A percentile compares a stretch with the other conserved stretches of the same genome.
Evolutionary conservation across 2,113 vertebrate species (phyloP).

Genomic region (Gymnarchus niloticus): DNA sequence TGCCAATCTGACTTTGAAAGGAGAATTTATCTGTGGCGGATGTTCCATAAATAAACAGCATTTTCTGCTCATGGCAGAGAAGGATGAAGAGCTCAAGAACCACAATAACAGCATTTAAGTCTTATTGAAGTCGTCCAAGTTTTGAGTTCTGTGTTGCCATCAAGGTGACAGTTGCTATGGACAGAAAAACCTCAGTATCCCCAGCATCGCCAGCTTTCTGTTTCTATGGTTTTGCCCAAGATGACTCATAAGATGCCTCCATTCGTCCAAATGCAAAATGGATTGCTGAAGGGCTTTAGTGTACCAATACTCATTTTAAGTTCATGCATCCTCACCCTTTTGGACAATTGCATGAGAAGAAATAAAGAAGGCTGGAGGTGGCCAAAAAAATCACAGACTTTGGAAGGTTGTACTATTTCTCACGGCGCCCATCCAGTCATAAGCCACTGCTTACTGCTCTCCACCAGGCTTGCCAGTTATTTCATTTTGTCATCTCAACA

Average conservation of each 20-base stretch:
- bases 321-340: background rate
- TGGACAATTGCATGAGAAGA: constrained; percentile 5
- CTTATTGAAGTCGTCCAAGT: background rate
- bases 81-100: background rate
- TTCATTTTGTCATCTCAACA: background rate
- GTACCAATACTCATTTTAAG: background rate
- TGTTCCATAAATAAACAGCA: background rate
- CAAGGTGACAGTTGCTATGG: background rate
- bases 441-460: background rate
- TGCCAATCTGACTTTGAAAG: background rate
- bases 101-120: background rate
- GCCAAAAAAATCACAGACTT: background rate
- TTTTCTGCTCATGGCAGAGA: background rate
- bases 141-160: background rate
- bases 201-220: background rate
- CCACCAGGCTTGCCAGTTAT: background rate
- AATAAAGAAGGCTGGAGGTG: background rate
- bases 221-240: background rate
- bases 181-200: background rate
- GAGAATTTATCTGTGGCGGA: background rate
- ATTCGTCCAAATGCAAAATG: background rate
- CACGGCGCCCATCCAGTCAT: too few species aligned
- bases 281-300: background rate
- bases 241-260: background rate
- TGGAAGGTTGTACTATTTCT: background rate